Evolutionary conservation across 2,888 invertebrate species (phyloP).

Genomic region (Tetanocera ferruginea): DNA sequence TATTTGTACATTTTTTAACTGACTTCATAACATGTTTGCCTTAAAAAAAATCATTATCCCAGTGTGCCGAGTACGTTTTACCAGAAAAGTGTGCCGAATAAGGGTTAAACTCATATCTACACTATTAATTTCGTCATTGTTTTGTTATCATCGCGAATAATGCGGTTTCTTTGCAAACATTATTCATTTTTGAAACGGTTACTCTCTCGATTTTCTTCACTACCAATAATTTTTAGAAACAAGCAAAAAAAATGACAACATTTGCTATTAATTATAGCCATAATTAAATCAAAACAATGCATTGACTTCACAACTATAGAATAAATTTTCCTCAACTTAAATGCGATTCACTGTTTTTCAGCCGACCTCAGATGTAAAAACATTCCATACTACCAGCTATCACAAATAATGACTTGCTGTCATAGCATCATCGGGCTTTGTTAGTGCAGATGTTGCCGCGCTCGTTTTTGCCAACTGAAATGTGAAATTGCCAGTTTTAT

Average conservation of each 20-base stretch:
- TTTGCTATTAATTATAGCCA: slow-evolving; percentile 11
- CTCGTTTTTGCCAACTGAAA: not conserved
- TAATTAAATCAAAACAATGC: slow-evolving; percentile 11
- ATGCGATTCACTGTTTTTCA: not conserved
- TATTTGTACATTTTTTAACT: too few relatives aligned
- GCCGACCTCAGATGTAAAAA: not conserved
- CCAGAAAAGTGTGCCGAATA: too few relatives aligned
- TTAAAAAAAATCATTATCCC: too few relatives aligned
- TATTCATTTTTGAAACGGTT: not conserved
- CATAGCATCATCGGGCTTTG: not conserved
- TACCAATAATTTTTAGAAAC: not conserved
- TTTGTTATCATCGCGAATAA: too few relatives aligned
- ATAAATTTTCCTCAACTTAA: not conserved
- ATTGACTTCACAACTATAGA: not conserved
- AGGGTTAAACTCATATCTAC: too few relatives aligned
- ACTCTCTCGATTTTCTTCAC: not conserved
- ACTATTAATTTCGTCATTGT: too few relatives aligned
- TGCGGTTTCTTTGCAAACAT: too few relatives aligned
- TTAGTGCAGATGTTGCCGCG: not conserved
- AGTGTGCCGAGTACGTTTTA: too few relatives aligned
- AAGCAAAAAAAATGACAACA: not conserved
- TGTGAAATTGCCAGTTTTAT: not conserved
- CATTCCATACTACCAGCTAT: not conserved
- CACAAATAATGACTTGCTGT: not conserved
- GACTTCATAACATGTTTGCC: too few relatives aligned